A percentile compares a stretch with the other conserved stretches of the same genome.
These are phyloP conservation scores for Seriola quinqueradiata DNA, from an alignment of 2,113 vertebrate species.

Conservation along the genomic window DNA sequence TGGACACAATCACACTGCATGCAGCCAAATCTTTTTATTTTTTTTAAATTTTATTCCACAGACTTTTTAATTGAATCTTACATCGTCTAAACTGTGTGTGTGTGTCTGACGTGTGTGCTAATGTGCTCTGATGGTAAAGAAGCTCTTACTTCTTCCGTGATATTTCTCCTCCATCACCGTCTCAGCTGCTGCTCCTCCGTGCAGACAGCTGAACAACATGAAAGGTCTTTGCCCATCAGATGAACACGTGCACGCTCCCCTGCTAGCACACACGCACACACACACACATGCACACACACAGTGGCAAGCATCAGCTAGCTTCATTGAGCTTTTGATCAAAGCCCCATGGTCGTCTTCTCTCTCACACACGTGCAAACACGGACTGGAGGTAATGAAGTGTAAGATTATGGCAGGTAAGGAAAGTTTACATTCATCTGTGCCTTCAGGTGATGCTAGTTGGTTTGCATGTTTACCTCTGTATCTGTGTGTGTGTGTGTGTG, in stretches of 20 bases:
- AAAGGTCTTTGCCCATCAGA: constrained; percentile 50
- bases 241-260: constrained; percentile 40
- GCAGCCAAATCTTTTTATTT: background rate
- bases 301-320: background rate
- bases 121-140: background rate
- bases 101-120: background rate
- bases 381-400: background rate
- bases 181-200: background rate
- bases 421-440: background rate
- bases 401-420: constrained; percentile 9
- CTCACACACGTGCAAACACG: constrained; percentile 26
- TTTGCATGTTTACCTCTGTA: constrained; percentile 2
- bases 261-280: background rate
- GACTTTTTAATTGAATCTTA: constrained; percentile 2
- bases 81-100: background rate
- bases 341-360: constrained; percentile 3
- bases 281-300: background rate
- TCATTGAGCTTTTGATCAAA: constrained; percentile 47
- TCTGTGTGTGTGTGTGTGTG: background rate
- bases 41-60: no score
- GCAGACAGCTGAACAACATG: constrained; percentile 60
- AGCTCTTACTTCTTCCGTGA: background rate
- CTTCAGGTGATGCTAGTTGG: constrained; percentile 8
- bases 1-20: background rate
- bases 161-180: constrained; percentile 9